phyloP scores from a whole-genome alignment of 2,797 vertebrate genomes.

The Pangasius larnaudii region DNA sequence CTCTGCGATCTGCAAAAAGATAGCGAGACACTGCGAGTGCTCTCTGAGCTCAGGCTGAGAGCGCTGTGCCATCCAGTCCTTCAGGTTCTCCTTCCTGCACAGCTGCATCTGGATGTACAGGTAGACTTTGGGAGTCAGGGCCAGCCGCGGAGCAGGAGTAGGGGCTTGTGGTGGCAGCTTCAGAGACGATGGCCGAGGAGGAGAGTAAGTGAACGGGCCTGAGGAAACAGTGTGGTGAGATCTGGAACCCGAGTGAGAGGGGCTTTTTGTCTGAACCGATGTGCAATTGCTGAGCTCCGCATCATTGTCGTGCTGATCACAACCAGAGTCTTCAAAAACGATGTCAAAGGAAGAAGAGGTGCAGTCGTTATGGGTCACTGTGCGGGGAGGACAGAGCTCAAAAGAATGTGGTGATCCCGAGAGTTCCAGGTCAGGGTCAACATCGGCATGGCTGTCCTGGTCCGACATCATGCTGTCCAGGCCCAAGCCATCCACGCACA shows the following conservation, averaged over 20 bases:
- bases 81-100: slow-evolving; percentile 96
- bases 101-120: slow-evolving; percentile 99
- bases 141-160: slow-evolving; percentile 70
- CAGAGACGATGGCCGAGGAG: slow-evolving; percentile 86
- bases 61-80: slow-evolving; percentile 95
- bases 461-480: slow-evolving; percentile 86
- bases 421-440: slow-evolving; percentile 75
- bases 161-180: slow-evolving; percentile 81
- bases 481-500: slow-evolving; percentile 70
- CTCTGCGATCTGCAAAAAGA: slow-evolving; percentile 96
- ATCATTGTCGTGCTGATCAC: slow-evolving; percentile 82
- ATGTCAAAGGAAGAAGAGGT: slow-evolving; percentile 96
- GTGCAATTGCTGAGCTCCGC: slow-evolving; percentile 57
- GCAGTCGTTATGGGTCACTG: slow-evolving; percentile 77
- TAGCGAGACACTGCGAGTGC: slow-evolving; percentile 86
- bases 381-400: slow-evolving; percentile 78
- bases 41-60: slow-evolving; percentile 86
- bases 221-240: slow-evolving; percentile 32
- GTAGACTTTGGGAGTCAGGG: slow-evolving; percentile 91
- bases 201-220: slow-evolving; percentile 64
- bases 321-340: slow-evolving; percentile 96
- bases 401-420: slow-evolving; percentile 78
- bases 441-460: slow-evolving; percentile 78
- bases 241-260: slow-evolving; percentile 49
- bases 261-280: slow-evolving; percentile 49